phyloP scores from a whole-genome alignment of 1,140 invertebrate species.

The Hylyphantes graminicola region DNA sequence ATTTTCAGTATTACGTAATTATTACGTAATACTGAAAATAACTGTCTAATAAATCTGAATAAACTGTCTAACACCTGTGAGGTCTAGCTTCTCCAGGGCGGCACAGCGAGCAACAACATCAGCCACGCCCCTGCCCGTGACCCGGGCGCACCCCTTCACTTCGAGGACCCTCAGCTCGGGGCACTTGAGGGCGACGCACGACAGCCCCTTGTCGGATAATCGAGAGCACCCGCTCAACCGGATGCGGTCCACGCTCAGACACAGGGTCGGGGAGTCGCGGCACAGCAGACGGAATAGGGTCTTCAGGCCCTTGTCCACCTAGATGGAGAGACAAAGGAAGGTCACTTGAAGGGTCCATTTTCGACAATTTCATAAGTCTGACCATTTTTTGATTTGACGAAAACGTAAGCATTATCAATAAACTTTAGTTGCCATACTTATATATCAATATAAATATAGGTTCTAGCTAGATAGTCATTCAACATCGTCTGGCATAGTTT shows the following conservation, averaged over 20 bases:
- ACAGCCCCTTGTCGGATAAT: slow-evolving; percentile 80
- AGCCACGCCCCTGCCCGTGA: slow-evolving; percentile 77
- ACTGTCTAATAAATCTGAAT: too few relatives aligned
- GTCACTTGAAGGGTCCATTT: too few relatives aligned
- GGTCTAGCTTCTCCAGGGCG: slow-evolving; percentile 79
- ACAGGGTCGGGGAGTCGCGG: slow-evolving; percentile 69
- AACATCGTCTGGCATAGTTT: too few relatives aligned
- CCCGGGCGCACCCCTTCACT: slow-evolving; percentile 75
- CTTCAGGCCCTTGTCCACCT: slow-evolving; percentile 76
- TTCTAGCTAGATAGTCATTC: too few relatives aligned
- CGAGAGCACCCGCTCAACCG: slow-evolving; percentile 79
- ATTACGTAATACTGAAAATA: too few relatives aligned
- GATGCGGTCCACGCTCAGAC: slow-evolving; percentile 73
- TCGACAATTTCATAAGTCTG: too few relatives aligned
- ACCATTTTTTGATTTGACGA: too few relatives aligned
- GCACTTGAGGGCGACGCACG: slow-evolving; percentile 76
- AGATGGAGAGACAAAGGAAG: too few relatives aligned
- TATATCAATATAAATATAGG: too few relatives aligned
- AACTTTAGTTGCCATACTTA: too few relatives aligned
- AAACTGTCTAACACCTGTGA: slow-evolving; percentile 81
- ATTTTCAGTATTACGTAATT: too few relatives aligned
- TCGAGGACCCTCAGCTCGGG: slow-evolving; percentile 80
- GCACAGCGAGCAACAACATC: slow-evolving; percentile 76
- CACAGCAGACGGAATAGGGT: slow-evolving; percentile 69
- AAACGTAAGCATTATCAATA: too few relatives aligned